Base-by-base conservation (phyloP, 2,113 vertebrate species). In the Aphyosemion australe region DNA sequence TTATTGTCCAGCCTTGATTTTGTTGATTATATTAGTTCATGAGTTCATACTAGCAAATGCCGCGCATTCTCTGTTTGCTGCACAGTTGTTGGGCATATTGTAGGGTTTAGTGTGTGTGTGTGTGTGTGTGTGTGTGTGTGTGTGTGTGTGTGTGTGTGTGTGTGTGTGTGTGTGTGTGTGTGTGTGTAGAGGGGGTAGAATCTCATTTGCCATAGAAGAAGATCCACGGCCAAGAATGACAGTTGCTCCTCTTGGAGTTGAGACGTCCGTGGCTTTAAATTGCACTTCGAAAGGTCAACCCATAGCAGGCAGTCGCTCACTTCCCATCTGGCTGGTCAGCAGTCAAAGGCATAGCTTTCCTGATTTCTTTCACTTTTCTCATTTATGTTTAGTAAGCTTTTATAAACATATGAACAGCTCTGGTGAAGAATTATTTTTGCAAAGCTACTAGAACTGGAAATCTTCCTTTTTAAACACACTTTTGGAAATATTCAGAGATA, bases 51-150 rank as follows among this genome's bases (percentile, higher is more conserved):
- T 92, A 90, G 87, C 91, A 83, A 92, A 94, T 96, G 84, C 90
- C 94, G 91, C 65, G 83, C 92, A 96, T 96, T 95, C 93, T 87
- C 92, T 81, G 80, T 94, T 92, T 91, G 78, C 90, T 67, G 82
- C 94, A 92, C 94, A 96, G 94, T 95, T 96, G 94, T 94, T 94
- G 89, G 90, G 84, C 93, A 95, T 95, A 93, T 93, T 89, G 91
- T 84, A 88, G 92, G 90, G 93, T 94, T 95, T 85, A 93, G 94
- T 13, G 2, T 39, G 13, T 16, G 5, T 46, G 91, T 88, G 86
- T 87, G 66, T 86, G 67, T 66, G 77, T 69, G 77, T 78, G 64
- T 78, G 72, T 26, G 21, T 26, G 21, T 26, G 21, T 26, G 21
- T 26, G 21, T 71, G 71, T 69, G 72, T 56, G 49, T 69, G 77